Conservation (phyloP, 2,113 vertebrate genomes). For the Rhinoderma darwinii region DNA sequence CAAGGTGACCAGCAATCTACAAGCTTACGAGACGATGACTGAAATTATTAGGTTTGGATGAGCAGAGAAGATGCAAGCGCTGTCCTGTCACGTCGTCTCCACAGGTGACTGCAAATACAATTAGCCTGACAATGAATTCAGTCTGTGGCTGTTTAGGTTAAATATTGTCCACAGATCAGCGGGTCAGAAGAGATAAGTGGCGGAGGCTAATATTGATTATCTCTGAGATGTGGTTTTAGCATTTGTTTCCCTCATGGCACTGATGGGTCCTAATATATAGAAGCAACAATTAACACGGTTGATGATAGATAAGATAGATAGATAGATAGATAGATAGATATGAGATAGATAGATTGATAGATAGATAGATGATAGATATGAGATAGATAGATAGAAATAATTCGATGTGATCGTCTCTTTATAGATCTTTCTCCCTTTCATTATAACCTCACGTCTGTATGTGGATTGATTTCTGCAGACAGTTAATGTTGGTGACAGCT, state of each 20-base stretch:
- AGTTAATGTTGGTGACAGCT: neutral
- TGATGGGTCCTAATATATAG: neutral
- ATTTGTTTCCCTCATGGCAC: neutral
- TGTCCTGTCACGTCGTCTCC: neutral
- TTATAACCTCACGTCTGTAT: neutral
- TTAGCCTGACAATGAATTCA: too few species aligned
- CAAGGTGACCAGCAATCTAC: too few species aligned
- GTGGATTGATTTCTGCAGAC: neutral
- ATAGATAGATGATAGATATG: too few species aligned
- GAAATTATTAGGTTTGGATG: neutral
- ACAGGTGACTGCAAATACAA: neutral
- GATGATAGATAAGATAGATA: too few species aligned
- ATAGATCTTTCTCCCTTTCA: neutral
- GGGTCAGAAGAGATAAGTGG: neutral
- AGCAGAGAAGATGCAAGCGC: neutral
- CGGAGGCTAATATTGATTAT: neutral
- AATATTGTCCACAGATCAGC: neutral
- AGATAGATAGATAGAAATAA: too few species aligned
- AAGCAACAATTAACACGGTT: neutral
- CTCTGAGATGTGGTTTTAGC: neutral
- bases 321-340: too few species aligned
- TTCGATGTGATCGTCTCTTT: neutral
- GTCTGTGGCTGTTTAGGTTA: neutral
- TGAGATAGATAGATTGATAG: too few species aligned
- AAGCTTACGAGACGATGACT: neutral